These are phyloP conservation scores for Mnemiopsis leidyi DNA, from an alignment of 37 sponge, comb jelly and placozoan genomes.

Conservation along the genomic window DNA sequence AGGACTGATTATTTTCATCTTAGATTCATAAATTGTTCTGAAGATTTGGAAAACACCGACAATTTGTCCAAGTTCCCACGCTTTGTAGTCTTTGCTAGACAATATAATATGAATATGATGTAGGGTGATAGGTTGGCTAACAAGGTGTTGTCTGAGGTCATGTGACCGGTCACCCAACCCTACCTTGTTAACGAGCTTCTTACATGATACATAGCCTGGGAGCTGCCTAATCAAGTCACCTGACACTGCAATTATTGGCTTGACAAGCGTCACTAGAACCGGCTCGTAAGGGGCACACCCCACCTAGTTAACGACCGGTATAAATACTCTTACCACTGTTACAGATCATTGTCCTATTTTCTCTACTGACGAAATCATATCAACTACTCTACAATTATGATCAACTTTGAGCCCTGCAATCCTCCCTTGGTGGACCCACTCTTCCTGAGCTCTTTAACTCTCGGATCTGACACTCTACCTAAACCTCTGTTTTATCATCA, in stretches of 20 bases:
- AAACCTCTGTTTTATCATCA: neutral
- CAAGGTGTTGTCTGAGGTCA: slow-evolving; percentile 15
- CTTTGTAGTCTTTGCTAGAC: neutral
- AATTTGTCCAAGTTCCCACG: neutral
- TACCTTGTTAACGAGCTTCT: neutral
- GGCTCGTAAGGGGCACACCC: neutral
- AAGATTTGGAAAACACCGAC: no score
- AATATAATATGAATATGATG: neutral
- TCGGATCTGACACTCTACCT: neutral
- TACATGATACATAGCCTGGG: neutral
- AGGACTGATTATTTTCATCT: no score
- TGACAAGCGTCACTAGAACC: neutral
- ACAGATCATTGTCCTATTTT: neutral
- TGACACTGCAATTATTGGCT: neutral
- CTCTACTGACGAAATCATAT: neutral
- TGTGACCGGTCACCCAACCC: neutral
- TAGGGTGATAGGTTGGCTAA: neutral
- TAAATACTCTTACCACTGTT: neutral
- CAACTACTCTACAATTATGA: neutral
- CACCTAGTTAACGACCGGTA: neutral
- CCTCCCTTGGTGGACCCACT: slow-evolving; percentile 61
- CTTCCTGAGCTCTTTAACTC: neutral
- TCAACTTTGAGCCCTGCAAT: slow-evolving; percentile 61
- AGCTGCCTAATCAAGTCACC: slow-evolving; percentile 36
- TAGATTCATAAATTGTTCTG: no score